Evolutionary conservation across 2,797 vertebrate species (phyloP), one percentile per base, ranked within the genome.

Genomic region (Notolabrus celidotus): DNA sequence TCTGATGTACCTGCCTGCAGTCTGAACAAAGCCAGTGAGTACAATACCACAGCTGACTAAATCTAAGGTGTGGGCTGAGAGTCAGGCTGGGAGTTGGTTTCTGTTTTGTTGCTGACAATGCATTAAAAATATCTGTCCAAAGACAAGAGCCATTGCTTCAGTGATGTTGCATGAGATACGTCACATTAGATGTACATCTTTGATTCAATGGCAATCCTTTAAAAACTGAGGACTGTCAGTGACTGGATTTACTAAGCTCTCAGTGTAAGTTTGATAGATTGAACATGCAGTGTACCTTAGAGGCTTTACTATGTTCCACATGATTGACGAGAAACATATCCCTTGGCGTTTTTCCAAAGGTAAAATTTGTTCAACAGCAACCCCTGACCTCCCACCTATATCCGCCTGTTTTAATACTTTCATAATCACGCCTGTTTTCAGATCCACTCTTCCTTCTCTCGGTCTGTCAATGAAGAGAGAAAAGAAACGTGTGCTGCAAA

Each of bases 341-440:
- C n/a, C n/a, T n/a, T n/a, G n/a, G n/a, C n/a, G n/a, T n/a, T n/a
- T n/a, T n/a, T n/a, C n/a, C n/a, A n/a, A n/a, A n/a, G n/a, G n/a
- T n/a, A n/a, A 33, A n/a, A 19, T 20, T 20, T 20, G 42, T 20
- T 20, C 42, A 5, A 1, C 42, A 20, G 42, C 43, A 45, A 22
- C 43, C 11, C 22, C 45, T 23, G 11, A 19, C 5, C 36, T 27
- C 25, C 2, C 33, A 85, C 81, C 84, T 86, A 58, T 77, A 79
- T 92, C 80, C 84, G 74, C 86, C 79, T 74, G 75, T 74, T 38
- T 57, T 53, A 87, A 92, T 74, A 29, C 51, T 67, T 89, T 82
- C 81, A 89, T n/a, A 82, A 85, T 90, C 83, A 79, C 80, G 85
- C 82, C 81, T 83, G 91, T 93, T 90, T 91, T 77, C 88, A 86